These are phyloP conservation scores for Phataginus tetradactyla DNA, from an alignment of 2,797 vertebrate genomes.

Conservation along the genomic window DNA sequence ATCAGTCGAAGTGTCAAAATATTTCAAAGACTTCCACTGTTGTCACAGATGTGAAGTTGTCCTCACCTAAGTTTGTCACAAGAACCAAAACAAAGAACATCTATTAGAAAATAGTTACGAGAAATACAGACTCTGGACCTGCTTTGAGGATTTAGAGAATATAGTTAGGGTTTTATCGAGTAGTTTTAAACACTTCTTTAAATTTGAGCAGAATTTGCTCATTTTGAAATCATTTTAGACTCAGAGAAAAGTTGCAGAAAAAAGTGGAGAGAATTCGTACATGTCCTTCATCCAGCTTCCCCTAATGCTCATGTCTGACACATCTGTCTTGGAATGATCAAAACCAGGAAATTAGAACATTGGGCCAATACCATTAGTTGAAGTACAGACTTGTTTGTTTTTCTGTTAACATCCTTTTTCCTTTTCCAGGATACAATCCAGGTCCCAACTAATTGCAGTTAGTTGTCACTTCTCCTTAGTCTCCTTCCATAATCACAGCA, in stretches of 20 bases:
- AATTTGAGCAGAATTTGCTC: not conserved
- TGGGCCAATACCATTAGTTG: not conserved
- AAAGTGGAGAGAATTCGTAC: not conserved
- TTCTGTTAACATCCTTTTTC: not conserved
- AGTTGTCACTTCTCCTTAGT: not conserved
- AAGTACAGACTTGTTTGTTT: not conserved
- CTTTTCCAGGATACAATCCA: not conserved
- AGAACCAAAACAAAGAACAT: not conserved
- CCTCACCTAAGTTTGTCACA: not conserved
- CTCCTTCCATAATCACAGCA: not conserved
- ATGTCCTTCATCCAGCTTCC: not conserved
- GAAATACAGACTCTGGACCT: not conserved
- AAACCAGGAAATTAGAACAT: not conserved
- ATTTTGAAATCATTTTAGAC: conserved; percentile 30
- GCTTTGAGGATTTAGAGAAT: not conserved
- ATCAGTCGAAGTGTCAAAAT: not conserved
- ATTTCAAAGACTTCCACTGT: not conserved
- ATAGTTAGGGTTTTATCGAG: not conserved
- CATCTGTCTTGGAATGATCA: not conserved
- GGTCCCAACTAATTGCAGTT: not conserved
- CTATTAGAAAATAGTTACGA: not conserved
- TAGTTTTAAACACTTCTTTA: not conserved
- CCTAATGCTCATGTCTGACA: not conserved
- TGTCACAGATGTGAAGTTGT: not conserved
- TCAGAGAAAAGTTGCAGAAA: not conserved